phyloP scores from a whole-genome alignment of 2,888 invertebrate genomes.

The Hirtodrosophila cameraria region DNA sequence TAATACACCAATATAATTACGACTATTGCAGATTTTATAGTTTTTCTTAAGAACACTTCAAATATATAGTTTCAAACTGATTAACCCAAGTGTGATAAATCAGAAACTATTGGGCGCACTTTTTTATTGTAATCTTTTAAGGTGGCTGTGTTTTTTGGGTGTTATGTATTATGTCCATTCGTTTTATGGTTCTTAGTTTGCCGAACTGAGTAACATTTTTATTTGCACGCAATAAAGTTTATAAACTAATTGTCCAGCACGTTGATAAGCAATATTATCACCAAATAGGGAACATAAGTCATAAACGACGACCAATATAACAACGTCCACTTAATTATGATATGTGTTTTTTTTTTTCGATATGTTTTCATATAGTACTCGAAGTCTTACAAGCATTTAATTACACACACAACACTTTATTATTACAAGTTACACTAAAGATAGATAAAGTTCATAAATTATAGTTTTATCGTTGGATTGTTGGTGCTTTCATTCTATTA shows the following conservation, averaged over 20 bases:
- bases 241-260: constrained; percentile 1
- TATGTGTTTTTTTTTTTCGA: neutral
- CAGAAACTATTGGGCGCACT: neutral
- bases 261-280: constrained; percentile 22
- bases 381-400: neutral
- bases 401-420: neutral
- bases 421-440: too few relatives aligned
- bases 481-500: too few relatives aligned
- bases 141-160: neutral
- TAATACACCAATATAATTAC: constrained; percentile 1
- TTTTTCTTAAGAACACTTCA: constrained; percentile 1
- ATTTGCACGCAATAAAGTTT: neutral
- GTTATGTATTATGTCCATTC: neutral
- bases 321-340: neutral
- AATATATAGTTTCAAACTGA: neutral
- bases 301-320: constrained; percentile 4
- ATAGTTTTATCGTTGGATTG: too few relatives aligned
- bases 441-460: too few relatives aligned
- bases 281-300: neutral
- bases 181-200: neutral
- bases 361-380: too few relatives aligned
- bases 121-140: neutral
- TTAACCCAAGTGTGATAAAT: neutral
- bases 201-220: neutral
- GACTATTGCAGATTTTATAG: neutral